These are phyloP conservation scores for Harpagifer antarcticus DNA, from an alignment of 2,797 vertebrate species.

Conservation along the genomic window DNA sequence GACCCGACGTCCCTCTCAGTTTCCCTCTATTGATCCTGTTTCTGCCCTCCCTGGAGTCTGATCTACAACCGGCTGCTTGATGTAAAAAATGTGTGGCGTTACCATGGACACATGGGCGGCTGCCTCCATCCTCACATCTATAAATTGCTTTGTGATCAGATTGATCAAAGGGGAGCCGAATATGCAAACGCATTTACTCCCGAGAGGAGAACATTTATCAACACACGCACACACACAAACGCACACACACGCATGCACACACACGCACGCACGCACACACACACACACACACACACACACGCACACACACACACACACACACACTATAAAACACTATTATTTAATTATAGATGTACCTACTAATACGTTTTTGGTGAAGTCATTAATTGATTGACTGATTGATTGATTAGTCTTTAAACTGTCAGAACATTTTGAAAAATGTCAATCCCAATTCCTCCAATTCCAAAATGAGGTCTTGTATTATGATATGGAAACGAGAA, in stretches of 20 bases:
- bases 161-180: constrained; percentile 13
- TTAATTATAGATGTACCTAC: too few relatives aligned
- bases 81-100: constrained; percentile 13
- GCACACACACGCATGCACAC: background rate
- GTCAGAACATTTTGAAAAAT: too few relatives aligned
- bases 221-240: background rate
- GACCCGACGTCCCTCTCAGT: constrained; percentile 39
- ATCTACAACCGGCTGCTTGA: constrained; percentile 15
- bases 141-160: constrained; percentile 11
- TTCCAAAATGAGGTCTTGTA: too few relatives aligned
- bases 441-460: too few relatives aligned
- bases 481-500: too few relatives aligned
- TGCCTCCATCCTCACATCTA: background rate
- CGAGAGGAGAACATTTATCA: background rate
- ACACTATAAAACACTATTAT: too few relatives aligned
- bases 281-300: too few relatives aligned
- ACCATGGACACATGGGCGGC: constrained; percentile 7
- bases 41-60: constrained; percentile 35
- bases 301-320: background rate
- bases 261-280: background rate
- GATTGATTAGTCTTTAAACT: too few relatives aligned
- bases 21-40: constrained; percentile 52
- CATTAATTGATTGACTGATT: too few relatives aligned
- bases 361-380: too few relatives aligned
- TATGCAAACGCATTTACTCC: constrained; percentile 23